Evolutionary conservation across 2,797 vertebrate species (phyloP), one percentile per base, ranked within the genome.

Genomic region (Gymnodraco acuticeps): DNA sequence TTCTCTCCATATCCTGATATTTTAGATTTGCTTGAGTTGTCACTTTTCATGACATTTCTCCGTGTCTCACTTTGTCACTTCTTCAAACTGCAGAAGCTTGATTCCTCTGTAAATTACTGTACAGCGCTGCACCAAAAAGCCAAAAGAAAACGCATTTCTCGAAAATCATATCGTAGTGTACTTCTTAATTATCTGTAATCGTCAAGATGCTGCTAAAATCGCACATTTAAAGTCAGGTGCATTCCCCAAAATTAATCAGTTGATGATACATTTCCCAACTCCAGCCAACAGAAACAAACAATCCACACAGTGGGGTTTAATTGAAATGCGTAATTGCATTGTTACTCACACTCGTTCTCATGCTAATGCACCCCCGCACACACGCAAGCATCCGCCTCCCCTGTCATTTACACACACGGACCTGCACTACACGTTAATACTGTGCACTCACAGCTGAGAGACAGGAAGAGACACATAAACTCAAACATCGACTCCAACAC

Each of bases 1-100:
- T 91, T 88, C 74, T 74, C 77, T 78, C 77, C 73, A 59, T 87
- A 81, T 86, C 82, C 66, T 83, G 76, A 82, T 19, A 48, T 81
- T 82, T 89, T 81, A 66, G 87, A 89, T 90, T 84, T 80, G 81
- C 83, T 83, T 82, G 81, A 84, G 82, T 85, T 93, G 90, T 91
- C 90, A 89, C 85, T 89, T 88, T 82, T 70, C 48, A 68, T 89
- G 84, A 88, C 86, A 84, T 76, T 52, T 80, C 83, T 76, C 73
- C 45, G 3, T 60, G 70, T 86, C 85, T 83, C 48, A 51, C 75
- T 85, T 81, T 73, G 67, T 77, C 73, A 68, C 78, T 77, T 80
- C 73, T 83, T 72, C 61, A 55, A 81, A 84, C 83, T 64, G 43
- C 45, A 52, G 78, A 69, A 41, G 74, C 54, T 41, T 47, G 55